A percentile compares a stretch with the other conserved stretches of the same genome.
phyloP scores from a whole-genome alignment of 2,888 invertebrate genomes.

The Euplexia lucipara region DNA sequence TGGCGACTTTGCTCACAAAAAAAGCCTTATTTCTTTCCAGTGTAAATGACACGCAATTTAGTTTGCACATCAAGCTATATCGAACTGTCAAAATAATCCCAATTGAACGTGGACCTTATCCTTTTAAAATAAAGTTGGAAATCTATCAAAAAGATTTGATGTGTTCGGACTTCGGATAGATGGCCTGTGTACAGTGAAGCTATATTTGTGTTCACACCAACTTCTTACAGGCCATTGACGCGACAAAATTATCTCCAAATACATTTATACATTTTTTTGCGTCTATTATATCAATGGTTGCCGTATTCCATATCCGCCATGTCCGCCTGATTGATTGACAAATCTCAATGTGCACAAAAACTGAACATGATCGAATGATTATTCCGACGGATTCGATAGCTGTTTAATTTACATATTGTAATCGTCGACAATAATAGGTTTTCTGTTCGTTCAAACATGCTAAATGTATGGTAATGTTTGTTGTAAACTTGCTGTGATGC shows the following conservation, averaged over 20 bases:
- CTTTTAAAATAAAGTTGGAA: too few relatives aligned
- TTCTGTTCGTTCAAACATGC: slow-evolving; percentile 22
- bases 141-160: too few relatives aligned
- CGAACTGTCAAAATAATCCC: too few relatives aligned
- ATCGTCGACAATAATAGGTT: slow-evolving; percentile 17
- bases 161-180: too few relatives aligned
- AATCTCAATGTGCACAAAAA: slow-evolving; percentile 52
- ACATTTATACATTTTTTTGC: slow-evolving; percentile 55
- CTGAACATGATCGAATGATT: slow-evolving; percentile 39
- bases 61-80: too few relatives aligned
- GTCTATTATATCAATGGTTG: slow-evolving; percentile 33
- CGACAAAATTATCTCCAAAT: slow-evolving; percentile 25
- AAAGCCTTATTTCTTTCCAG: slow-evolving; percentile 19
- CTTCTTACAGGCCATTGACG: slow-evolving; percentile 47
- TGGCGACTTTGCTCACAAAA: slow-evolving; percentile 23
- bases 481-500: slow-evolving; percentile 1
- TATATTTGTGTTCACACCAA: slow-evolving; percentile 1
- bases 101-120: too few relatives aligned
- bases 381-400: slow-evolving; percentile 25
- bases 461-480: slow-evolving; percentile 32
- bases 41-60: slow-evolving; percentile 31
- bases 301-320: slow-evolving; percentile 32
- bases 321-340: slow-evolving; percentile 59
- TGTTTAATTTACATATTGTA: slow-evolving; percentile 42
- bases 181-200: slow-evolving; percentile 30